A percentile compares a stretch with the other conserved stretches of the same genome.
Conservation (phyloP, 2,888 invertebrate genomes). For the Oxycera nigricornis region DNA sequence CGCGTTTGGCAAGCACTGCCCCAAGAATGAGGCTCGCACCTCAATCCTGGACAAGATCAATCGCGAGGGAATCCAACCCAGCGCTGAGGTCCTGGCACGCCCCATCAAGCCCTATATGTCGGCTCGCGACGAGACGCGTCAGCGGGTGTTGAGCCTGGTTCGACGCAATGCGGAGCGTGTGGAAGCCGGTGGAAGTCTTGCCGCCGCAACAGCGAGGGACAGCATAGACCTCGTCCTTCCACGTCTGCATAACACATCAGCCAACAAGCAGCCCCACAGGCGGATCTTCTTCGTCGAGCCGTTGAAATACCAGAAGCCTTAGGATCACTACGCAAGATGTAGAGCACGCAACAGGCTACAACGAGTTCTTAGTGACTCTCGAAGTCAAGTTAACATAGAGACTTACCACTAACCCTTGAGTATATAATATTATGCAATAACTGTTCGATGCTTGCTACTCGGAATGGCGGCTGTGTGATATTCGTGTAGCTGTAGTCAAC, state of each 20-base stretch:
- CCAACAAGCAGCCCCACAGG: slow-evolving; percentile 63
- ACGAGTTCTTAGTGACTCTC: too few relatives aligned
- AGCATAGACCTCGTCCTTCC: slow-evolving; percentile 73
- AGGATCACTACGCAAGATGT: neutral
- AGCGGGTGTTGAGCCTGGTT: slow-evolving; percentile 68
- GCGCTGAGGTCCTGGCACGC: slow-evolving; percentile 66
- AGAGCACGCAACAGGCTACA: too few relatives aligned
- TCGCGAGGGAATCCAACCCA: slow-evolving; percentile 70
- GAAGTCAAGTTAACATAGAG: neutral
- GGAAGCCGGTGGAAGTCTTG: slow-evolving; percentile 66
- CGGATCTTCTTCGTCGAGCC: slow-evolving; percentile 61
- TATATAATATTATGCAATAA: slow-evolving; percentile 26
- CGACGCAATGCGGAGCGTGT: slow-evolving; percentile 67
- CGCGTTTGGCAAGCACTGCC: slow-evolving; percentile 76
- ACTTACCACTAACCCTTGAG: slow-evolving; percentile 30
- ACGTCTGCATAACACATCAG: slow-evolving; percentile 66
- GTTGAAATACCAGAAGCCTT: slow-evolving; percentile 41
- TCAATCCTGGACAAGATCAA: slow-evolving; percentile 65
- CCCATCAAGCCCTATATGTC: slow-evolving; percentile 74
- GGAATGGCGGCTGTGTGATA: slow-evolving; percentile 11
- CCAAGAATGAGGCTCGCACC: slow-evolving; percentile 56
- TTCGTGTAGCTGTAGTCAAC: neutral
- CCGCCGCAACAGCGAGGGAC: slow-evolving; percentile 67
- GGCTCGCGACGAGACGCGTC: slow-evolving; percentile 71
- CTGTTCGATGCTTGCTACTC: slow-evolving; percentile 4